Percentiles rank a stretch among this genome's conserved stretches.
Evolutionary conservation across 2,888 invertebrate species (phyloP).

Genomic region (Clostera curtula): DNA sequence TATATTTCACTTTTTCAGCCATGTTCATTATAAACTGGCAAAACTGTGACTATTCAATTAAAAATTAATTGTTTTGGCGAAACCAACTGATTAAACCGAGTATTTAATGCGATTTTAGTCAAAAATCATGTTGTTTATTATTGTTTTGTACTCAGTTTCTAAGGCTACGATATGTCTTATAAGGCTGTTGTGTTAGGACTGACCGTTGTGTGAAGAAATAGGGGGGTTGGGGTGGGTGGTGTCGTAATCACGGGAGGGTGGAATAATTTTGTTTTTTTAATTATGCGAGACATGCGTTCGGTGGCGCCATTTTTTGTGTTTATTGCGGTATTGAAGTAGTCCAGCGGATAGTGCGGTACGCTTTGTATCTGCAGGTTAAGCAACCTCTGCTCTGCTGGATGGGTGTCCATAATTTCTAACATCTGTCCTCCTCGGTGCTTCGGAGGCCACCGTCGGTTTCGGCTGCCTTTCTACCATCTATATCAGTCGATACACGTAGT

Average conservation of each 20-base stretch:
- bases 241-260: conserved; percentile 54
- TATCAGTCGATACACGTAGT: too few species aligned
- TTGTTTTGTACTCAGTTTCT: conserved; percentile 67
- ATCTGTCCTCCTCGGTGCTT: too few species aligned
- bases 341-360: too few species aligned
- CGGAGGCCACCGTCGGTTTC: too few species aligned
- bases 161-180: conserved; percentile 60
- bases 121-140: conserved; percentile 55
- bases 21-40: conserved; percentile 33
- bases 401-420: too few species aligned
- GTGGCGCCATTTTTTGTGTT: conserved; percentile 38
- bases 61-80: too few species aligned
- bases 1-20: conserved; percentile 35
- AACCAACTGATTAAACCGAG: conserved; percentile 5
- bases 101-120: conserved; percentile 10
- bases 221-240: conserved; percentile 34
- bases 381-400: too few species aligned
- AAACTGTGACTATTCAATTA: conserved; percentile 8
- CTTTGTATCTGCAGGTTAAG: too few species aligned
- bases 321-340: conserved; percentile 35
- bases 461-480: too few species aligned
- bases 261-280: conserved; percentile 72
- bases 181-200: conserved; percentile 59
- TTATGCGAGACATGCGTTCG: conserved; percentile 60
- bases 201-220: conserved; percentile 63